Evolutionary conservation across 2,888 invertebrate genomes (phyloP).

Genomic region (Melinopterus prodromus): DNA sequence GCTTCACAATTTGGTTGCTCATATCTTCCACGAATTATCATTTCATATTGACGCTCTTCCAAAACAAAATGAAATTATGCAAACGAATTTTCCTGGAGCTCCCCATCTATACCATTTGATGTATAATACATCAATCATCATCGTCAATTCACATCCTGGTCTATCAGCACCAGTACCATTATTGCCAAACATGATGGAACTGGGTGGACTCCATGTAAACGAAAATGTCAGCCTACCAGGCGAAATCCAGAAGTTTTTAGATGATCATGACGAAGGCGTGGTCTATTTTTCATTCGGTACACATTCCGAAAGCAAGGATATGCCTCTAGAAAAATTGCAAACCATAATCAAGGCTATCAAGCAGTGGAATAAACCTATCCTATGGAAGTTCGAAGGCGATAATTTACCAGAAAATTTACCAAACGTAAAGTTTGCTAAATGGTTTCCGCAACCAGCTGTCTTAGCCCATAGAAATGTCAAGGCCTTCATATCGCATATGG

Average conservation of each 20-base stretch:
- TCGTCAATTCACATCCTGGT: constrained; percentile 61
- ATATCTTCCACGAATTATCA: constrained; percentile 49
- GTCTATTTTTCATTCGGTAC: constrained; percentile 70
- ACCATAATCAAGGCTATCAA: constrained; percentile 67
- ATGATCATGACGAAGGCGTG: constrained; percentile 64
- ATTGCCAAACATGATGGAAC: constrained; percentile 65
- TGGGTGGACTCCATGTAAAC: constrained; percentile 64
- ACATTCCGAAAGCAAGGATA: constrained; percentile 64
- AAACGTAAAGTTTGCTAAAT: constrained; percentile 59
- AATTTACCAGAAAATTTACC: constrained; percentile 52
- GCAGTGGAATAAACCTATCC: constrained; percentile 63
- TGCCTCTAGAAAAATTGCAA: constrained; percentile 63
- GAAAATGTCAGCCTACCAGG: constrained; percentile 42
- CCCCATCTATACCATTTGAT: constrained; percentile 47
- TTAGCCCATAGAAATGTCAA: constrained; percentile 45
- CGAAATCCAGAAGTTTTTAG: constrained; percentile 64
- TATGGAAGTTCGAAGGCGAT: constrained; percentile 64
- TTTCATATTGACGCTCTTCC: constrained; percentile 48
- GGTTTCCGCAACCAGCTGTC: constrained; percentile 59
- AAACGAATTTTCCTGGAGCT: constrained; percentile 49
- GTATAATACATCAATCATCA: constrained; percentile 48
- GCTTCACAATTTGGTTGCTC: constrained; percentile 61
- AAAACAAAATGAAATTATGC: constrained; percentile 45
- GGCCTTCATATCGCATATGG: constrained; percentile 45
- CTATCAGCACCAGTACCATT: constrained; percentile 62